Evolutionary conservation across 1,140 invertebrate genomes (phyloP).

Genomic region (Drosophila murphyi): DNA sequence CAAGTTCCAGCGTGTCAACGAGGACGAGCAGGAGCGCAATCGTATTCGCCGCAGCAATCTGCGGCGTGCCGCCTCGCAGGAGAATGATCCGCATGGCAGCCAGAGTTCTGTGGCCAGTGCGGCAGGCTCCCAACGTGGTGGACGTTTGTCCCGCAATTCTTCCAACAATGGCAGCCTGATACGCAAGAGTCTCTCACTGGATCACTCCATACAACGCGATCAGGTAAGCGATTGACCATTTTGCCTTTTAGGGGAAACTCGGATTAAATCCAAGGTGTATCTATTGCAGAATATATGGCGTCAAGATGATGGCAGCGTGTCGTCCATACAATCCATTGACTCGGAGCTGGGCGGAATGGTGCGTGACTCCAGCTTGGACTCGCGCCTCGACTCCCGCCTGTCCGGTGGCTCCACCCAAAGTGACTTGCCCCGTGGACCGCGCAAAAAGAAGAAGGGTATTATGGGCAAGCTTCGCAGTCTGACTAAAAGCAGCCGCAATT

Average conservation of each 20-base stretch:
- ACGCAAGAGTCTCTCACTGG: conserved; percentile 90
- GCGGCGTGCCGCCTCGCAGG: conserved; percentile 85
- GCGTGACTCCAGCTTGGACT: conserved; percentile 85
- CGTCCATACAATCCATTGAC: conserved; percentile 91
- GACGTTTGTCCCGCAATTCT: conserved; percentile 82
- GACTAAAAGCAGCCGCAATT: conserved; percentile 90
- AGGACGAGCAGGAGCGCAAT: conserved; percentile 85
- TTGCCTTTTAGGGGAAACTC: neutral
- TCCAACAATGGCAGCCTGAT: conserved; percentile 87
- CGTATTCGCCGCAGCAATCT: conserved; percentile 83
- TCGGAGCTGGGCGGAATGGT: conserved; percentile 85
- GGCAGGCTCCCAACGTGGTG: conserved; percentile 76
- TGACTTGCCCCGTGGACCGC: conserved; percentile 89
- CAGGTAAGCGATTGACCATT: conserved; percentile 45
- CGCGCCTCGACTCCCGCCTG: conserved; percentile 87
- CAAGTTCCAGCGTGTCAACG: conserved; percentile 84
- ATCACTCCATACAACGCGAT: conserved; percentile 87
- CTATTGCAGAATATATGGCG: conserved; percentile 87
- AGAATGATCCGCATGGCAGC: conserved; percentile 83
- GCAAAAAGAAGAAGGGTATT: conserved; percentile 92
- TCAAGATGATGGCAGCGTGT: conserved; percentile 91
- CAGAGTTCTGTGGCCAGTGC: conserved; percentile 77
- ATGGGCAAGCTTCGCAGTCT: conserved; percentile 93
- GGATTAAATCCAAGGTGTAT: neutral
- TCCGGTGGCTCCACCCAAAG: conserved; percentile 94